Evolutionary conservation across 2,797 vertebrate species (phyloP).

Genomic region (Delichon dasypus): DNA sequence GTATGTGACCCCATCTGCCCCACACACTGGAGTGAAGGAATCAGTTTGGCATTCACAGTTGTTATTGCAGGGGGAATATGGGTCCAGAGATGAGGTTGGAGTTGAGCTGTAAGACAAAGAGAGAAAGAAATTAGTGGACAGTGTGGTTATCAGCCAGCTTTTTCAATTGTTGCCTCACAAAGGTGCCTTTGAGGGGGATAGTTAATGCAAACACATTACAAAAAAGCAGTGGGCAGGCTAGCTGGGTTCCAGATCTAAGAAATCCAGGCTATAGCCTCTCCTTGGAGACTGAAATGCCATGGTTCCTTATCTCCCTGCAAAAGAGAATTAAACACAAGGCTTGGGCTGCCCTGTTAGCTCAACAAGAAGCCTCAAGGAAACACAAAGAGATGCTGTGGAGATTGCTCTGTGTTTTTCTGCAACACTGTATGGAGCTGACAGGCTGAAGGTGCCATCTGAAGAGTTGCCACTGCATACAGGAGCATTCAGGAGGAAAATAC

Average conservation of each 20-base stretch:
- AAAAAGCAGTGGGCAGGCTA: neutral
- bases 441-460: neutral
- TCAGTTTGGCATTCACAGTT: slow-evolving; percentile 94
- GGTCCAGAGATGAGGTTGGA: slow-evolving; percentile 79
- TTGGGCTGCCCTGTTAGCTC: neutral
- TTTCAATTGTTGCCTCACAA: neutral
- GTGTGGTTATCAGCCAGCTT: neutral
- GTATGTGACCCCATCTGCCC: slow-evolving; percentile 92
- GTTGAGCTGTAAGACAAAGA: slow-evolving; percentile 71
- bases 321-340: neutral
- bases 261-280: neutral
- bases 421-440: neutral
- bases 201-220: neutral
- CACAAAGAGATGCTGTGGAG: neutral
- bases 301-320: neutral
- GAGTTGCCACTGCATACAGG: neutral
- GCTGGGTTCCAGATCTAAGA: neutral
- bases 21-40: slow-evolving; percentile 95
- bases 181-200: neutral
- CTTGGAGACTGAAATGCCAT: neutral
- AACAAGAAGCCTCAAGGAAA: neutral
- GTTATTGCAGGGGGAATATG: slow-evolving; percentile 87
- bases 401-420: neutral
- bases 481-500: neutral
- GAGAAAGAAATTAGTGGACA: neutral